Evolutionary conservation across 2,888 invertebrate genomes (phyloP), one percentile per base, ranked within the genome.

Genomic region (Xanthorhoe spadicearia): DNA sequence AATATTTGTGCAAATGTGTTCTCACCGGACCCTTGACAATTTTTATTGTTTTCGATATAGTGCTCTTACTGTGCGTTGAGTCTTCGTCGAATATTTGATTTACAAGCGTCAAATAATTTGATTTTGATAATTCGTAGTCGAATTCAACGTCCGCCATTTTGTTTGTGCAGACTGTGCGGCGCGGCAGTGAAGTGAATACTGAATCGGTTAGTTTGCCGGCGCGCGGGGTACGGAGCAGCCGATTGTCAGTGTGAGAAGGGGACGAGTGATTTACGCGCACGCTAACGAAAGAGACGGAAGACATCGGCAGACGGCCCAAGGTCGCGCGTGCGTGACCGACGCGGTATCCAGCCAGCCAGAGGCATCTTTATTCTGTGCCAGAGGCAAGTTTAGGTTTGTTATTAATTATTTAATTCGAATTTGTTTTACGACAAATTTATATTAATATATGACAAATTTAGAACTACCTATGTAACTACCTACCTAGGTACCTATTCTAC

Each of bases 101-200:
- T 2, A 67, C 38, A n/a, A 38, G 17, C 9, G n/a, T 7, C 15
- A 60, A 52, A 13, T 63, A 67, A 3, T 28, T n/a, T 17, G 13
- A 18, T n/a, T 63, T 67, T 18, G 67, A 49, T 53, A 7, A 6
- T 0, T 52, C 48, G 52, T 52, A 56, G 49, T 67, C 43, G 18
- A 63, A 67, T 2, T 18, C 5, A 2, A 56, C 13, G 58, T 28
- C 63, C 35, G 63, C 67, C 67, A 67, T 67, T 63, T 67, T 67
- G 51, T 15, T 43, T 51, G 67, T 62, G 54, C 28, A 48, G 59
- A 35, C 63, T 51, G 1, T 4, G 7, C 63, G 49, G 56, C 18
- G 13, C 63, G 49, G 56, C 18, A 9, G 59, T 43, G 51, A 38
- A 49, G 23, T 28, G 23, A 52, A 28, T 43, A 64, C 67, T 67